A percentile compares a stretch with the other conserved stretches of the same genome.
These are phyloP conservation scores for Cryptocheilus praepositus DNA, from an alignment of 2,888 invertebrate genomes.

Conservation along the genomic window DNA sequence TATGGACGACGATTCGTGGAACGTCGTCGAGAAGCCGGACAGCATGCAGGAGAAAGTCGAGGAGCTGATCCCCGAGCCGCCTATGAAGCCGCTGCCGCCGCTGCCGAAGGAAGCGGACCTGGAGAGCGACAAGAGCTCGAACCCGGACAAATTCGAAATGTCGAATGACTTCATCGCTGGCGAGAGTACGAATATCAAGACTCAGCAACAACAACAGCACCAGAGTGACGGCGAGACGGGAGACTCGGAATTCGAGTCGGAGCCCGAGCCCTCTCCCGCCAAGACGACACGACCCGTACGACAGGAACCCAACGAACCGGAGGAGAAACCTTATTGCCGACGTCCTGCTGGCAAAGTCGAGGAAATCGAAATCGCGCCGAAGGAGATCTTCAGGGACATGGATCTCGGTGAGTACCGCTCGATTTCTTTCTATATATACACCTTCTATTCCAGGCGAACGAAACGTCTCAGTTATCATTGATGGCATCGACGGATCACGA, in stretches of 20 bases:
- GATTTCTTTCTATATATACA: not conserved
- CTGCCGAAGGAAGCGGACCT: constrained; percentile 58
- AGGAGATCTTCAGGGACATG: constrained; percentile 84
- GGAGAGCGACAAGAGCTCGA: constrained; percentile 9
- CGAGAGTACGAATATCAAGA: constrained; percentile 36
- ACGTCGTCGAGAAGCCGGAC: constrained; percentile 20
- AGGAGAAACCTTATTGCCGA: constrained; percentile 1
- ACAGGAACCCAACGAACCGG: constrained; percentile 2
- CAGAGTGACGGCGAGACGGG: constrained; percentile 31
- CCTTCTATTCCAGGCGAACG: too few species aligned
- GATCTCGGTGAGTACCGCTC: constrained; percentile 82
- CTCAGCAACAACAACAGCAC: constrained; percentile 29
- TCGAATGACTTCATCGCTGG: constrained; percentile 51
- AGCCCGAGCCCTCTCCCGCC: constrained; percentile 65
- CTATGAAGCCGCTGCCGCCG: constrained; percentile 68
- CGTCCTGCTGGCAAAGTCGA: constrained; percentile 30
- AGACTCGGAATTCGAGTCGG: constrained; percentile 72
- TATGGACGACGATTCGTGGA: constrained; percentile 1
- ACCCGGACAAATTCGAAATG: constrained; percentile 47
- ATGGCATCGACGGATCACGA: too few species aligned
- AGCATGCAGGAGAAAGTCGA: not conserved
- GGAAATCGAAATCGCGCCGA: constrained; percentile 74
- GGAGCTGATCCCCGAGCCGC: constrained; percentile 45
- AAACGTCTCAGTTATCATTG: too few species aligned
- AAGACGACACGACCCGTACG: constrained; percentile 42